These are phyloP conservation scores for Odontomachus brunneus DNA, from an alignment of 1,140 invertebrate species.

Conservation along the genomic window DNA sequence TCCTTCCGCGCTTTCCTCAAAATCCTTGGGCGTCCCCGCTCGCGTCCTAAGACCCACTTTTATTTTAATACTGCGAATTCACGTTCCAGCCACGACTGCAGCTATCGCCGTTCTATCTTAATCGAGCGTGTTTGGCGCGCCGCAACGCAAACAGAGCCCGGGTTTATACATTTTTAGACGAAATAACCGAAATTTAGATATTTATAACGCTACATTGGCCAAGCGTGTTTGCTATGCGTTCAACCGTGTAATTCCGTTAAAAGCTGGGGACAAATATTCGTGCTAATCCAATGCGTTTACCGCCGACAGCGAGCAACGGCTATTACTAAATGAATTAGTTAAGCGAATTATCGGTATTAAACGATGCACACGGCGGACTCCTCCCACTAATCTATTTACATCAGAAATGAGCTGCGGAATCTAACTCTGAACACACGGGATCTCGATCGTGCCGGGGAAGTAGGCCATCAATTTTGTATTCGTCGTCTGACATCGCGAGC, in stretches of 20 bases:
- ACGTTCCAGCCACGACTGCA: too few species aligned
- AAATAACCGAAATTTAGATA: slow-evolving; percentile 50
- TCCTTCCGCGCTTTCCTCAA: not conserved
- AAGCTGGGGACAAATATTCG: slow-evolving; percentile 46
- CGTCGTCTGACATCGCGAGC: not conserved
- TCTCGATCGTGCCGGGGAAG: not conserved
- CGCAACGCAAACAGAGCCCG: too few species aligned
- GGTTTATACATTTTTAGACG: too few species aligned
- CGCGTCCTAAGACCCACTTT: not conserved
- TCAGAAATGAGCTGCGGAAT: slow-evolving; percentile 60
- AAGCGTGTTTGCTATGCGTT: slow-evolving; percentile 1
- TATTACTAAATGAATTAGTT: slow-evolving; percentile 64
- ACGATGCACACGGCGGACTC: slow-evolving; percentile 32
- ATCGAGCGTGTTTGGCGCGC: not conserved
- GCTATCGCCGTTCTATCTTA: slow-evolving; percentile 26
- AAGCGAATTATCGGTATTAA: slow-evolving; percentile 69
- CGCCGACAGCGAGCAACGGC: slow-evolving; percentile 28
- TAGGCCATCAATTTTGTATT: not conserved
- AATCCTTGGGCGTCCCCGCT: not conserved
- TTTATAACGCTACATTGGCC: slow-evolving; percentile 48
- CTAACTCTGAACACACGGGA: slow-evolving; percentile 21
- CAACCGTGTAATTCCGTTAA: slow-evolving; percentile 52
- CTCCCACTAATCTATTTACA: slow-evolving; percentile 61
- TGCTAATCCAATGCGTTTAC: slow-evolving; percentile 53
- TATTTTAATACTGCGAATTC: not conserved